These are phyloP conservation scores for Scaptomyza tumidula DNA, from an alignment of 2,888 invertebrate genomes.

Conservation along the genomic window DNA sequence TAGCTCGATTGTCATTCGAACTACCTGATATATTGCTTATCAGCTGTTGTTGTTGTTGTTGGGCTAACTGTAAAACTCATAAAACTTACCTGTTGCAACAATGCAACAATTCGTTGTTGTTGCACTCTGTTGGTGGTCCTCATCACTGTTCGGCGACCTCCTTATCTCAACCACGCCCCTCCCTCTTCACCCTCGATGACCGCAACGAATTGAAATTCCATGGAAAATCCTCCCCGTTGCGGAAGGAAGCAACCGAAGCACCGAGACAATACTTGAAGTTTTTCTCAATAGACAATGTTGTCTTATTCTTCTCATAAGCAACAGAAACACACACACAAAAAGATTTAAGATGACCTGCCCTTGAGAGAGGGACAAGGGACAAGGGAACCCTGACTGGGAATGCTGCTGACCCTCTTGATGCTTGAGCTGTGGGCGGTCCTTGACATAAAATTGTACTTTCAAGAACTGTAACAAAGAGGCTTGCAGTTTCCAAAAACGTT, in stretches of 20 bases:
- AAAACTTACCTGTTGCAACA: conserved; percentile 43
- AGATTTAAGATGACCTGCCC: conserved; percentile 23
- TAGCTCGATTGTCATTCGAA: conserved; percentile 2
- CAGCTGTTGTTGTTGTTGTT: not conserved
- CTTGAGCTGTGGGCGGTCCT: conserved; percentile 36
- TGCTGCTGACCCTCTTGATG: conserved; percentile 25
- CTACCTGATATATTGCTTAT: conserved; percentile 7
- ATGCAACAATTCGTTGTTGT: conserved; percentile 15
- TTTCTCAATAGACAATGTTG: not conserved
- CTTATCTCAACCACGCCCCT: conserved; percentile 17
- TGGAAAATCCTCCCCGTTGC: conserved; percentile 35
- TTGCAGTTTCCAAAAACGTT: not conserved
- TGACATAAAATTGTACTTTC: not conserved
- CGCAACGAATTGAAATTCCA: conserved; percentile 30
- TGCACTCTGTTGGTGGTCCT: conserved; percentile 41
- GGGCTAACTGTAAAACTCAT: conserved; percentile 35
- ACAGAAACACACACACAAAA: conserved; percentile 2
- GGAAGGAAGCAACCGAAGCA: conserved; percentile 52
- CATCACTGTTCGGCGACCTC: conserved; percentile 5
- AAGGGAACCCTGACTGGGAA: not conserved
- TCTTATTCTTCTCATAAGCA: too few relatives aligned
- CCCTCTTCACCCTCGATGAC: conserved; percentile 15
- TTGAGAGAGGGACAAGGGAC: not conserved
- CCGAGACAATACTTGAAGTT: conserved; percentile 32
- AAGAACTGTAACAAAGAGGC: not conserved